These are phyloP conservation scores for Mormyrops boulengeri DNA, from an alignment of 2,797 vertebrate genomes.

Conservation along the genomic window DNA sequence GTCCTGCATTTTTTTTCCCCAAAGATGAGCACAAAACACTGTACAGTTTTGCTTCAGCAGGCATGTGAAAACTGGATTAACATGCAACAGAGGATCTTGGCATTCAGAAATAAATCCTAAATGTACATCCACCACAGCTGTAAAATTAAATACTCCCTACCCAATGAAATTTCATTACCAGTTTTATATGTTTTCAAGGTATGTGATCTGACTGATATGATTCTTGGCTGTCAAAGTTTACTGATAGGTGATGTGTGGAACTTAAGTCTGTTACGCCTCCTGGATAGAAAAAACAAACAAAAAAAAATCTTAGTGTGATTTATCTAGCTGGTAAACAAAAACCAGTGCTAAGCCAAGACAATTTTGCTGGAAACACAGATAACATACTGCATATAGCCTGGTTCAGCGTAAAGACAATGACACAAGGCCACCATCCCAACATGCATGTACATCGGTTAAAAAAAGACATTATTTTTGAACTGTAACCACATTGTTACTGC, in stretches of 20 bases:
- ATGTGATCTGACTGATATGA: not conserved
- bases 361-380: not conserved
- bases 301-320: conserved; percentile 7
- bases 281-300: no score
- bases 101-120: not conserved
- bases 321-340: not conserved
- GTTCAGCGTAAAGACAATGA: not conserved
- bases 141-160: not conserved
- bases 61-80: not conserved
- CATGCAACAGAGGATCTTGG: not conserved
- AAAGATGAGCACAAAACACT: not conserved
- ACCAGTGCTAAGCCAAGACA: not conserved
- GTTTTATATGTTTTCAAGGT: not conserved
- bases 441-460: not conserved
- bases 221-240: not conserved
- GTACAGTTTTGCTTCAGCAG: not conserved
- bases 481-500: not conserved
- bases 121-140: not conserved
- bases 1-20: not conserved
- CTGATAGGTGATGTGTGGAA: not conserved
- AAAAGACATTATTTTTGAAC: not conserved
- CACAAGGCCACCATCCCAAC: not conserved
- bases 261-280: not conserved
- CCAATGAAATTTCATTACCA: not conserved
- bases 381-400: not conserved